Conservation (phyloP, 1,140 invertebrate species). For the Drosophila sechellia region DNA sequence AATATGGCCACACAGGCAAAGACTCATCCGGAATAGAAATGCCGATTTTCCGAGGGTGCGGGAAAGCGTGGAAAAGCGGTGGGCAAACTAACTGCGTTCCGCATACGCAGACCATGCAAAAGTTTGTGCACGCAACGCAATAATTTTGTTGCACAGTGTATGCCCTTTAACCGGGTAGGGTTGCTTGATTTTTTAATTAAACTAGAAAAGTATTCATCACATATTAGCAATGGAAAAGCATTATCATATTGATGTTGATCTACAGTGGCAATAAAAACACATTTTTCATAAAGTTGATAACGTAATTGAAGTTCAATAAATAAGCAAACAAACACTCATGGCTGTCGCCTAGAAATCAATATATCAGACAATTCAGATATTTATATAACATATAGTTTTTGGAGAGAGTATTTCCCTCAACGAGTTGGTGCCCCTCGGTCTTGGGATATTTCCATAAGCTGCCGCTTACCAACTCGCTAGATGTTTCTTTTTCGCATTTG, state of each 20-base stretch:
- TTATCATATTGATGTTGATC: too few species aligned
- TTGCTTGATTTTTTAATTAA: not conserved
- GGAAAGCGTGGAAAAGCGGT: slow-evolving; percentile 3
- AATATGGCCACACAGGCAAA: slow-evolving; percentile 70
- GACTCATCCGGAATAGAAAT: slow-evolving; percentile 65
- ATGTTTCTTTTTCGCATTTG: slow-evolving; percentile 61
- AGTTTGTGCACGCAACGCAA: slow-evolving; percentile 74
- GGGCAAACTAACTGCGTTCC: slow-evolving; percentile 52
- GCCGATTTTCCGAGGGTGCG: slow-evolving; percentile 25
- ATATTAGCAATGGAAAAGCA: too few species aligned
- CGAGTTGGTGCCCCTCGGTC: not conserved
- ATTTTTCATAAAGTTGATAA: too few species aligned
- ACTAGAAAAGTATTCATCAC: not conserved
- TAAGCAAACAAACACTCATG: too few species aligned
- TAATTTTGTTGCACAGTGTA: slow-evolving; percentile 59
- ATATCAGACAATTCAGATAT: too few species aligned
- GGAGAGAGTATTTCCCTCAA: slow-evolving; percentile 4
- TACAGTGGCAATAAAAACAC: too few species aligned
- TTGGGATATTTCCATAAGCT: slow-evolving; percentile 24
- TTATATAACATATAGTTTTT: not conserved
- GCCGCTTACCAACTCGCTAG: slow-evolving; percentile 15
- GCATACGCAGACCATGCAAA: slow-evolving; percentile 58
- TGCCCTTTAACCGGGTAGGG: not conserved
- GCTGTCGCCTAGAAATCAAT: too few species aligned
- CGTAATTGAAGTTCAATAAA: too few species aligned